phyloP scores from a whole-genome alignment of 2,888 invertebrate species.

The Gastrophysa polygoni region DNA sequence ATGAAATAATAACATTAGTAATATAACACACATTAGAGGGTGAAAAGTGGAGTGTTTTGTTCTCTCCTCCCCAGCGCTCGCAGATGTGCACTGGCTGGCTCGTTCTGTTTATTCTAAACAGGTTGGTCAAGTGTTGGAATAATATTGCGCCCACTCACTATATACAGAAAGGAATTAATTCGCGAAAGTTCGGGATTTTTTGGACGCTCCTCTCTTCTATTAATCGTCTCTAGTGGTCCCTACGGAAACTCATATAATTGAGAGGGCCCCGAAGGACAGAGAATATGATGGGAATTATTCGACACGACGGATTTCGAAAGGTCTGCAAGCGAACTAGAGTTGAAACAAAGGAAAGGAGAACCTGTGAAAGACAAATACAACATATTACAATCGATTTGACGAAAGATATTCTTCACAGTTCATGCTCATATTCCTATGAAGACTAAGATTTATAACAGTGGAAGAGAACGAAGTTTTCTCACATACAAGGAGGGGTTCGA shows the following conservation, averaged over 20 bases:
- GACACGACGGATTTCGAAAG: not conserved
- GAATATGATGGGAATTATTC: not conserved
- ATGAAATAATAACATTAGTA: constrained; percentile 31
- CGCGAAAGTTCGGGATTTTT: constrained; percentile 25
- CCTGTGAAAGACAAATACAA: too few relatives aligned
- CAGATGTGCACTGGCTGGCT: constrained; percentile 44
- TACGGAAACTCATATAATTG: constrained; percentile 38
- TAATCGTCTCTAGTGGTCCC: constrained; percentile 42
- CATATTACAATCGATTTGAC: too few relatives aligned
- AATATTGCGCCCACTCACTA: constrained; percentile 29
- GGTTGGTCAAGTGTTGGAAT: constrained; percentile 43
- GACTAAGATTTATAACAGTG: too few relatives aligned
- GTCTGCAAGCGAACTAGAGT: not conserved
- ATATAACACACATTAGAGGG: constrained; percentile 28
- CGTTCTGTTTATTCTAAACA: constrained; percentile 45
- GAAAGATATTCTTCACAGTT: too few relatives aligned
- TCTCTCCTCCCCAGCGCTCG: constrained; percentile 38
- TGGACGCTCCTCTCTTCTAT: constrained; percentile 39
- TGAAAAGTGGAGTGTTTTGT: constrained; percentile 42
- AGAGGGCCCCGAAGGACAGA: not conserved
- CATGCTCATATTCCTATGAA: too few relatives aligned
- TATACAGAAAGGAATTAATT: constrained; percentile 29
- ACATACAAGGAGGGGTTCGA: too few relatives aligned
- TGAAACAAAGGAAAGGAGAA: too few relatives aligned
- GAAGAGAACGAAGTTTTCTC: too few relatives aligned